Evolutionary conservation across 2,113 vertebrate genomes (phyloP), one percentile per base, ranked within the genome.

Genomic region (Nymphicus hollandicus): DNA sequence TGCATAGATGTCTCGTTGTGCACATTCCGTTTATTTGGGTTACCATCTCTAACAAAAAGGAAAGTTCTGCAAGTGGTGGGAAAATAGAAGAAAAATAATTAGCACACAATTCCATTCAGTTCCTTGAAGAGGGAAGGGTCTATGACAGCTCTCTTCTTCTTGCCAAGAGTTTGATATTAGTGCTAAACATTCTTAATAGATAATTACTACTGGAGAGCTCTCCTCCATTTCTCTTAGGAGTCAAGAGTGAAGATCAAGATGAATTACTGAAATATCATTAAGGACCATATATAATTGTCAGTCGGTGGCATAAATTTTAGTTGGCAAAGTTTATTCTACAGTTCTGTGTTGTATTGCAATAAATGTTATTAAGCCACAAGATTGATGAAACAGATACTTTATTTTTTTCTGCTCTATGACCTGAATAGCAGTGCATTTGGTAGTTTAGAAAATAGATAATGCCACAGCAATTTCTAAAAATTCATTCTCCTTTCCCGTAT

Each of bases 1-100:
- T 99, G 99, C 98, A 99, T 98, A 91, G 99, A 98, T 8, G 99
- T 99, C 97, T 99, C 99, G 85, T 99, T 99, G 98, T 99, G 99
- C 91, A 99, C 98, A 49, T 99, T 99, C 79, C 99, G 98, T 96
- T 99, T 99, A 97, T 99, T 99, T 77, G 99, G 99, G 98, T 99
- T 99, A 64, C 99, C 99, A 87, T 99, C 99, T 98, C 99, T 99
- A 95, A 97, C 98, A 85, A 98, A 98, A 65, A 99, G 99, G 97
- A 99, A 99, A 87, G 98, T 99, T 98, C 99, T 99, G 95, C 89
- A 95, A 86, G 12, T n/a, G 11, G 9, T 20, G 12, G 37, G 17
- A 74, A 76, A 61, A 69, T 3, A 66, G 39, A 89, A 95, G 41
- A 50, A 81, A 92, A 78, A 69, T 46, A 93, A 80, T 77, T 58